Evolutionary conservation across 2,888 invertebrate species (phyloP), one percentile per base, ranked within the genome.

Genomic region (Dryadula phaetusa): DNA sequence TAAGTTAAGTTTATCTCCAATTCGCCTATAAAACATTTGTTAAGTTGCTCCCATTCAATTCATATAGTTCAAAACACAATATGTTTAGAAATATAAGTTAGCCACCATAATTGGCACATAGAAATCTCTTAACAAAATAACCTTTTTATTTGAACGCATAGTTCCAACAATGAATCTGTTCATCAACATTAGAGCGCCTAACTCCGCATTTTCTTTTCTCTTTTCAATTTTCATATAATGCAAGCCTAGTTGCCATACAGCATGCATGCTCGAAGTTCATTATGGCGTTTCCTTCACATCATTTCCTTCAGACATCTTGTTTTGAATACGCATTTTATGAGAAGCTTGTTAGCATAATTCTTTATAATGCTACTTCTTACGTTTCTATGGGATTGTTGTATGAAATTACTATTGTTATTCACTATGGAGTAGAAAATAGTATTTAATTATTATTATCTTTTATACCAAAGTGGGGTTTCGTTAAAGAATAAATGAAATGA

Each of bases 291-390:
- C 83, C 82, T 82, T 71, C 74, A 76, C 83, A 68, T 77, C 85
- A 85, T 87, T 87, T 87, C 85, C 84, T 85, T 81, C 78, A 79
- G 79, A 82, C 62, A 76, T 82, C 77, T 81, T 82, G 81, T 82
- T 79, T 81, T 79, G 72, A 62, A 73, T 69, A 67, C 58, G 44
- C 66, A 66, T 64, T 71, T 70, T 63, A 72, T 68, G 61, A 56
- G 60, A 32, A 49, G 64, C 66, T 71, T 71, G 69, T 71, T 69
- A 71, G 66, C 62, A 62, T 61, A 63, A 66, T 71, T 66, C 64
- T 62, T 64, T 47, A 56, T 69, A 66, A 63, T 56, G 44, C 49
- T 20, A 52, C 64, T 60, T 68, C 61, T 60, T 66, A 62, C 54
- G 67, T 49, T 28, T 63, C 44, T 60, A 53, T 46, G 42, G 28